phyloP scores from a whole-genome alignment of 23 tunicate species.

The Phallusia fumigata region DNA sequence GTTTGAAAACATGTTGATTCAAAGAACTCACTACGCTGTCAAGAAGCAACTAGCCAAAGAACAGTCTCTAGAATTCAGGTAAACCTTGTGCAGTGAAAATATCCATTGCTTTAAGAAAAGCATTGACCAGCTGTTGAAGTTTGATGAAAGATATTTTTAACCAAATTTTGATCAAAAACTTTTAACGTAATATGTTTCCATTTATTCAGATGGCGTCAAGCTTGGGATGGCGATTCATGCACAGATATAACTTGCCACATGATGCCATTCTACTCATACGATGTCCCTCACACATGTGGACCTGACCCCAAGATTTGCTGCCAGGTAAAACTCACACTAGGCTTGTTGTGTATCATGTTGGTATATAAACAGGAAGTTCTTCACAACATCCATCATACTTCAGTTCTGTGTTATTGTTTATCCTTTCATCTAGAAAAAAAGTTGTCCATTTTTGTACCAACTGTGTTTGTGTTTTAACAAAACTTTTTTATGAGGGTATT shows the following conservation, averaged over 20 bases:
- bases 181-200: neutral
- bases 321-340: slow-evolving; percentile 42
- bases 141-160: too few species aligned
- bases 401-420: too few species aligned
- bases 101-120: too few species aligned
- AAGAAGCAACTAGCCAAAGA: slow-evolving; percentile 72
- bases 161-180: neutral
- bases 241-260: slow-evolving; percentile 89
- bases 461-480: too few species aligned
- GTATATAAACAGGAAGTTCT: neutral
- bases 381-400: too few species aligned
- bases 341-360: neutral
- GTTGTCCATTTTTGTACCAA: too few species aligned
- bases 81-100: neutral
- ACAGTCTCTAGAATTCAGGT: slow-evolving; percentile 84
- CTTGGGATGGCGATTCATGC: slow-evolving; percentile 48
- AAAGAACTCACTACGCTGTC: slow-evolving; percentile 89
- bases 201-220: slow-evolving; percentile 70
- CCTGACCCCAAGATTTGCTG: slow-evolving; percentile 98
- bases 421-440: too few species aligned
- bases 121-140: too few species aligned
- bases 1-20: slow-evolving; percentile 97
- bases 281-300: slow-evolving; percentile 99
- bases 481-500: too few species aligned
- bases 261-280: slow-evolving; percentile 99